Evolutionary conservation across 2,113 vertebrate species (phyloP).

Genomic region (Argyrosomus japonicus): DNA sequence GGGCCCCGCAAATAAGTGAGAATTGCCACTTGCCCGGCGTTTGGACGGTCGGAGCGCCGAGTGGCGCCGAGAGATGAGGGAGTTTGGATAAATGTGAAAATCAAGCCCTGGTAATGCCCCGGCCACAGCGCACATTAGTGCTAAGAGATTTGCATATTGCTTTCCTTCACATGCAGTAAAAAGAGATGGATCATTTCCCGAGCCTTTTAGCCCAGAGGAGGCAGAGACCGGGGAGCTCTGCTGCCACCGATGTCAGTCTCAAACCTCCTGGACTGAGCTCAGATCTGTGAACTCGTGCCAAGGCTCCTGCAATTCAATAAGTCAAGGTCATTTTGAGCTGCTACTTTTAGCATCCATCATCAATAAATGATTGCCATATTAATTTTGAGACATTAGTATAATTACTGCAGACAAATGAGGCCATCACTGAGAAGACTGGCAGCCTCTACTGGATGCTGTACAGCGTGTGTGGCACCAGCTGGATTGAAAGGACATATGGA

Average conservation of each 20-base stretch:
- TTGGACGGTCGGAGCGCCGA: slow-evolving; percentile 49
- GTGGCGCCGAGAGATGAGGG: slow-evolving; percentile 32
- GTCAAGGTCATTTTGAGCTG: slow-evolving; percentile 35
- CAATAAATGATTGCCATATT: slow-evolving; percentile 41
- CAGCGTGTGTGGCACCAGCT: not conserved
- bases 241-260: slow-evolving; percentile 36
- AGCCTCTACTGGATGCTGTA: not conserved
- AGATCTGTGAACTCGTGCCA: slow-evolving; percentile 12
- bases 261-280: slow-evolving; percentile 24
- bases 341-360: slow-evolving; percentile 46
- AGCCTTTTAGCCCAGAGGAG: slow-evolving; percentile 21
- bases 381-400: slow-evolving; percentile 30
- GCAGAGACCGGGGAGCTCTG: not conserved
- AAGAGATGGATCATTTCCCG: slow-evolving; percentile 29
- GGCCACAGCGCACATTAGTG: slow-evolving; percentile 27
- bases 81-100: slow-evolving; percentile 61
- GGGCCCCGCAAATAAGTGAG: slow-evolving; percentile 69
- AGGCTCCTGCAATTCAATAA: slow-evolving; percentile 8
- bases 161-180: slow-evolving; percentile 28
- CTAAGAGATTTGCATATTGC: slow-evolving; percentile 46
- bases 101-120: slow-evolving; percentile 41
- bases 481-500: not conserved
- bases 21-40: slow-evolving; percentile 73
- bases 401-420: slow-evolving; percentile 46
- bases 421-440: not conserved